Evolutionary conservation across 2,113 vertebrate species (phyloP).

Genomic region (Elgaria multicarinata): DNA sequence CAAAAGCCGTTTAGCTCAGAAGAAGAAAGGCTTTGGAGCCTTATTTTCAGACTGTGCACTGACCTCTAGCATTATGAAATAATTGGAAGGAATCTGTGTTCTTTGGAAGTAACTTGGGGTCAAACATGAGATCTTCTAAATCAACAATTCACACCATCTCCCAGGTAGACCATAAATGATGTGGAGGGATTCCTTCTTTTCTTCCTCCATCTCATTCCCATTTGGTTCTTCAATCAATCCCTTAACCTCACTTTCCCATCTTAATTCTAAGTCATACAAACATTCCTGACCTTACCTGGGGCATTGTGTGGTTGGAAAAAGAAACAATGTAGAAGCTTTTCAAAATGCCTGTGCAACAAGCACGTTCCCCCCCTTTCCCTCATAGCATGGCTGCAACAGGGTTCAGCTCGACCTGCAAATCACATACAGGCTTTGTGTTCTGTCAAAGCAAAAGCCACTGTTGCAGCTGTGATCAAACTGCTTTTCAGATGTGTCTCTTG

Average conservation of each 20-base stretch:
- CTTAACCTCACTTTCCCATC: constrained; percentile 18
- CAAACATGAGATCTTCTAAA: neutral
- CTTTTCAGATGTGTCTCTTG: neutral
- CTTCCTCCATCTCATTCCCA: neutral
- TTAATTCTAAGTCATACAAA: neutral
- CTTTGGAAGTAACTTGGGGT: neutral
- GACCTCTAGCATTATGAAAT: constrained; percentile 8
- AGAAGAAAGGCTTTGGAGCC: neutral
- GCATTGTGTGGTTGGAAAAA: neutral
- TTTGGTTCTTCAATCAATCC: constrained; percentile 38
- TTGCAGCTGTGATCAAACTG: neutral
- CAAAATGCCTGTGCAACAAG: neutral
- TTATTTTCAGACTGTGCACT: constrained; percentile 25
- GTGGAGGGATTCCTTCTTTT: neutral
- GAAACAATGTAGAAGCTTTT: neutral
- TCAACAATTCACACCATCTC: neutral
- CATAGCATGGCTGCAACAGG: constrained; percentile 14
- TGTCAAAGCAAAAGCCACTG: neutral
- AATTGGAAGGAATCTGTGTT: constrained; percentile 12
- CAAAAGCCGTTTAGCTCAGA: constrained; percentile 17
- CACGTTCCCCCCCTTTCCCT: constrained; percentile 34
- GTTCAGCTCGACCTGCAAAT: constrained; percentile 21
- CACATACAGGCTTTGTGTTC: neutral
- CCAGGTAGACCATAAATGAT: neutral
- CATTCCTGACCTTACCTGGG: neutral